Percentiles rank a stretch among this genome's conserved stretches.
These are phyloP conservation scores for Autographa gamma DNA, from an alignment of 2,888 invertebrate species.

Conservation along the genomic window DNA sequence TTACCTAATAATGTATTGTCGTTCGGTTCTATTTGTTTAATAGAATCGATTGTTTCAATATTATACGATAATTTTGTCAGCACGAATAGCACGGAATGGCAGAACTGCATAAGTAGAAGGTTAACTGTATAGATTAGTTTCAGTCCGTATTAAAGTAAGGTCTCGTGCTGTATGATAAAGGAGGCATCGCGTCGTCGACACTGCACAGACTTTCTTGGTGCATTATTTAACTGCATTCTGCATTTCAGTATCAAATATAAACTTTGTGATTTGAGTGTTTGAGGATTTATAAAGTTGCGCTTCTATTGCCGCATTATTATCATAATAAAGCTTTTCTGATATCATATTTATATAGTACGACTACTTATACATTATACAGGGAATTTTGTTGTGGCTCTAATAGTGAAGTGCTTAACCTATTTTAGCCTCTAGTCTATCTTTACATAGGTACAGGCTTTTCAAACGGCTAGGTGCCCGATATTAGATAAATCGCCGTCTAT, in stretches of 20 bases:
- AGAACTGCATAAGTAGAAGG: conserved; percentile 27
- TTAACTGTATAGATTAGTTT: conserved; percentile 32
- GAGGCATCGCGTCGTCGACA: conserved; percentile 50
- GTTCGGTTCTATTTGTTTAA: no score
- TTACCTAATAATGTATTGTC: no score
- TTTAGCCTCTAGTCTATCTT: neutral
- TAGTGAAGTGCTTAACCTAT: neutral
- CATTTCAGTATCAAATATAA: conserved; percentile 44
- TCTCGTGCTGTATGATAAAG: conserved; percentile 63
- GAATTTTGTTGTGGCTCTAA: no score
- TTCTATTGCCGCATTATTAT: conserved; percentile 24
- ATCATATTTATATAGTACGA: neutral
- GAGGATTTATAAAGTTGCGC: conserved; percentile 41
- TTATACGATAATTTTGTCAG: conserved; percentile 41
- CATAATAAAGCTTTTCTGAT: conserved; percentile 17
- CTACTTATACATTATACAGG: neutral
- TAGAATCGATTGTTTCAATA: conserved; percentile 31
- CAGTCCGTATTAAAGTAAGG: conserved; percentile 52
- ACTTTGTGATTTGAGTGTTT: conserved; percentile 38
- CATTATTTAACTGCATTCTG: conserved; percentile 71
- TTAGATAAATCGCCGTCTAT: conserved; percentile 44
- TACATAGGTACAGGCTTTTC: neutral
- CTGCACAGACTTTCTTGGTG: conserved; percentile 56
- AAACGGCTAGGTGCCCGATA: conserved; percentile 34
- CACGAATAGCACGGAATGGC: conserved; percentile 35